phyloP scores from a whole-genome alignment of 2,888 invertebrate species.

The Philonicus albiceps region DNA sequence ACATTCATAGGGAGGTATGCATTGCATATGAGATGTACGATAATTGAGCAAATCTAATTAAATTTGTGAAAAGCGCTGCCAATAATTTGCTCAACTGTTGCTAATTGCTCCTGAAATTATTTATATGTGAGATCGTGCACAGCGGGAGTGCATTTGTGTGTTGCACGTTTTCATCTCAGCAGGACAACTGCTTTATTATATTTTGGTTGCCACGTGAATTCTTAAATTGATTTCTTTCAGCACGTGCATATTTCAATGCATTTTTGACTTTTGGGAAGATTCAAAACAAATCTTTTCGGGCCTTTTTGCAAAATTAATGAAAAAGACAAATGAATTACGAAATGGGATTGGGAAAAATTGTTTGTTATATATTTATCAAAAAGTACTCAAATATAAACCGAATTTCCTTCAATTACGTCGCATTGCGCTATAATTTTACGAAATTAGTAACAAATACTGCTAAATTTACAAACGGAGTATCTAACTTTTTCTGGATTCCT shows the following conservation, averaged over 20 bases:
- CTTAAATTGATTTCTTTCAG: not conserved
- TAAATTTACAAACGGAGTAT: too few relatives aligned
- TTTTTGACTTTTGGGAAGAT: not conserved
- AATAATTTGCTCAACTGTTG: not conserved
- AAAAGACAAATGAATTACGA: not conserved
- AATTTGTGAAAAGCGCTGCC: not conserved
- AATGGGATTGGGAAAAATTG: too few relatives aligned
- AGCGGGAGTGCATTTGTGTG: not conserved
- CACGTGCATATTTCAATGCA: not conserved
- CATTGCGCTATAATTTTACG: too few relatives aligned
- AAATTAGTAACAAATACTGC: too few relatives aligned
- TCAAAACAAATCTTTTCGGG: not conserved
- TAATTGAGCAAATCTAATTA: not conserved
- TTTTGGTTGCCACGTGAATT: not conserved
- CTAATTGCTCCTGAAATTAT: not conserved
- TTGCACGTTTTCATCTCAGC: not conserved
- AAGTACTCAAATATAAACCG: too few relatives aligned
- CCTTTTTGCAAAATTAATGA: not conserved
- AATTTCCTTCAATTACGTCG: too few relatives aligned
- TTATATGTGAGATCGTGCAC: not conserved
- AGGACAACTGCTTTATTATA: not conserved
- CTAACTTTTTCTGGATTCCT: too few relatives aligned
- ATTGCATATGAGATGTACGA: not conserved
- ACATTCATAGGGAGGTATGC: not conserved
- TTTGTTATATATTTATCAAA: too few relatives aligned